phyloP scores from a whole-genome alignment of 92 coral and sea anemone species.

The Paragorgia papillata region DNA sequence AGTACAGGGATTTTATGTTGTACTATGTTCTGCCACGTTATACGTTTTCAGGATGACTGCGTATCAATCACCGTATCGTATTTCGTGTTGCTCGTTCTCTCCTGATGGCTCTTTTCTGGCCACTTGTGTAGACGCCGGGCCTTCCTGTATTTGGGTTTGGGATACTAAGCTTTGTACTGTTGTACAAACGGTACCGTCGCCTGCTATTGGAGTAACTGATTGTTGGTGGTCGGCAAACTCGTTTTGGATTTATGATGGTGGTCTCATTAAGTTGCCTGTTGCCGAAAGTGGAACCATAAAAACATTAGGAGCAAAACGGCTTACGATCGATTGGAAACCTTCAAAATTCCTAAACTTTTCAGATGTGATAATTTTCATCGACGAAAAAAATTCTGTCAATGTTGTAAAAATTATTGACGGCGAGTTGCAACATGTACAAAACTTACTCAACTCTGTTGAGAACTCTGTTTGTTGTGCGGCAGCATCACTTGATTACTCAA shows the following conservation, averaged over 20 bases:
- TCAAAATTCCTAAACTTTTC: not conserved
- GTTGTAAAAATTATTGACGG: not conserved
- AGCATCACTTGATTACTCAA: too few relatives aligned
- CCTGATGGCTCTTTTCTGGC: not conserved
- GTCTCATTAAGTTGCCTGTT: too few relatives aligned
- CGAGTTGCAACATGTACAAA: not conserved
- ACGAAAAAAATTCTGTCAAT: not conserved
- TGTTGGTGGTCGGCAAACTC: not conserved
- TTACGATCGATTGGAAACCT: not conserved
- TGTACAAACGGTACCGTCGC: not conserved
- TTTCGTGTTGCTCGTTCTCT: not conserved
- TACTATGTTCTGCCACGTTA: not conserved
- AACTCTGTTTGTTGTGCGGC: too few relatives aligned
- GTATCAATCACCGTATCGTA: not conserved
- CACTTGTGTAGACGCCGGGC: not conserved
- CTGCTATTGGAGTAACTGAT: not conserved
- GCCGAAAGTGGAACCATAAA: too few relatives aligned
- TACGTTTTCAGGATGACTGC: not conserved
- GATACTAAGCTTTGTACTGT: not conserved
- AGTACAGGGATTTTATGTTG: not conserved
- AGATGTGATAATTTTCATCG: not conserved
- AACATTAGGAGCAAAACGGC: not conserved
- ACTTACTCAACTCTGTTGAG: too few relatives aligned
- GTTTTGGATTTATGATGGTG: not conserved
- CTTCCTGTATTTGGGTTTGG: not conserved